These are phyloP conservation scores for Drosophila greeni DNA, from an alignment of 2,888 invertebrate genomes.

Conservation along the genomic window DNA sequence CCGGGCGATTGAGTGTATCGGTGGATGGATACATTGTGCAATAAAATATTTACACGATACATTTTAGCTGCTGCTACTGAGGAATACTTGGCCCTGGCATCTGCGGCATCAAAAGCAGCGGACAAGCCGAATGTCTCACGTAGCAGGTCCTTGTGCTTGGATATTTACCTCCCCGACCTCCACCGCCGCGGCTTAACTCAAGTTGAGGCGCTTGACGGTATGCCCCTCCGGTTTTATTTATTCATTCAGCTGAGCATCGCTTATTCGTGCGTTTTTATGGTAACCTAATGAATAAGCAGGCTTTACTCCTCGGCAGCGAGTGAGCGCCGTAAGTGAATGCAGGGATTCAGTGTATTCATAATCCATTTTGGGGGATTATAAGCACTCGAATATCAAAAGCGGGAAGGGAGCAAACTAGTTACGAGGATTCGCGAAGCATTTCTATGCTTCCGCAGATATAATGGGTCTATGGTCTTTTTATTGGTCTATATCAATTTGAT, in stretches of 20 bases:
- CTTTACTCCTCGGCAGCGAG: neutral
- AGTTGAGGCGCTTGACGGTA: constrained; percentile 11
- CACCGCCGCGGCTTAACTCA: constrained; percentile 11
- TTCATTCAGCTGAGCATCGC: constrained; percentile 26
- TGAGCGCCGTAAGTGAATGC: constrained; percentile 3
- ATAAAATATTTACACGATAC: constrained; percentile 70
- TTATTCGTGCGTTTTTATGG: constrained; percentile 16
- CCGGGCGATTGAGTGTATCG: constrained; percentile 40
- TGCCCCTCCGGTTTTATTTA: constrained; percentile 14
- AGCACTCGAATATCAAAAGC: neutral
- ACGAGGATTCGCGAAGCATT: neutral
- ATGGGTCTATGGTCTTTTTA: no score
- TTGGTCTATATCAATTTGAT: no score
- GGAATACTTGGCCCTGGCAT: constrained; percentile 44
- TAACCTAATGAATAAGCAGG: constrained; percentile 26
- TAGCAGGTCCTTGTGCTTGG: constrained; percentile 7
- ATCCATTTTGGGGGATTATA: constrained; percentile 8
- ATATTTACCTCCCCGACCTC: neutral
- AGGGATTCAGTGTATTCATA: constrained; percentile 11
- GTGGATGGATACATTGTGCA: constrained; percentile 67
- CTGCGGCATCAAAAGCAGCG: constrained; percentile 40
- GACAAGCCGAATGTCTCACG: constrained; percentile 28
- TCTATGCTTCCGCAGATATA: no score
- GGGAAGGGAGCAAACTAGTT: neutral
- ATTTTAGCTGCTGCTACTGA: constrained; percentile 57